phyloP scores from a whole-genome alignment of 2,113 vertebrate genomes.

The Pluvianellus socialis region DNA sequence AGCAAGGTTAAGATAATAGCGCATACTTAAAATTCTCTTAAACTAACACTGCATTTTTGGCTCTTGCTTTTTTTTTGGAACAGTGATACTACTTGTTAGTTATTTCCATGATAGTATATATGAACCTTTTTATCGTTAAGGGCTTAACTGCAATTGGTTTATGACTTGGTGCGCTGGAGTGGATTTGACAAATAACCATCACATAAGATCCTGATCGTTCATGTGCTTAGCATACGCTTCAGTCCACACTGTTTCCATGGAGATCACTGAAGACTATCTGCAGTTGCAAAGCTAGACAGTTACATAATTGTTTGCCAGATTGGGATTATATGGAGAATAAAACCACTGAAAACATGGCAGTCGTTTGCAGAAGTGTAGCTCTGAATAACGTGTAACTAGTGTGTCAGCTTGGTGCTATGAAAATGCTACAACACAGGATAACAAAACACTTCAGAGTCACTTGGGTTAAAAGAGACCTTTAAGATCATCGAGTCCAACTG shows the following conservation, averaged over 20 bases:
- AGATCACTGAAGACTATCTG: background rate
- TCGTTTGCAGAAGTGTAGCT: background rate
- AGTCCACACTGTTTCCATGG: conserved; percentile 14
- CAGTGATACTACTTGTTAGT: background rate
- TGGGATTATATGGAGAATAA: background rate
- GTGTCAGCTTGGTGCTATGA: background rate
- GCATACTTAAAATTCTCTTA: background rate
- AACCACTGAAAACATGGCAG: background rate
- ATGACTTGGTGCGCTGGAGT: background rate
- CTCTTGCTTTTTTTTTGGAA: background rate
- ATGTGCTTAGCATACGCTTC: background rate
- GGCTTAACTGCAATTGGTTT: background rate
- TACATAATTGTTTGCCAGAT: background rate
- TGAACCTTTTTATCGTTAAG: background rate
- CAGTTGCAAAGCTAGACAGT: background rate
- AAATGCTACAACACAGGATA: background rate
- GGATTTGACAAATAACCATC: background rate
- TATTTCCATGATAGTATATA: background rate
- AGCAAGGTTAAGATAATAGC: background rate
- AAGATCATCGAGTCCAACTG: no score
- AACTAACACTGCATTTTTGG: background rate
- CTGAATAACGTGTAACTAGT: background rate
- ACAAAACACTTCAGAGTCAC: background rate
- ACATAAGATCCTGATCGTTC: background rate
- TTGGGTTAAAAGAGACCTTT: no score